A percentile compares a stretch with the other conserved stretches of the same genome.
Evolutionary conservation across 2,888 invertebrate genomes (phyloP).

Genomic region (Diadegma fenestrale): DNA sequence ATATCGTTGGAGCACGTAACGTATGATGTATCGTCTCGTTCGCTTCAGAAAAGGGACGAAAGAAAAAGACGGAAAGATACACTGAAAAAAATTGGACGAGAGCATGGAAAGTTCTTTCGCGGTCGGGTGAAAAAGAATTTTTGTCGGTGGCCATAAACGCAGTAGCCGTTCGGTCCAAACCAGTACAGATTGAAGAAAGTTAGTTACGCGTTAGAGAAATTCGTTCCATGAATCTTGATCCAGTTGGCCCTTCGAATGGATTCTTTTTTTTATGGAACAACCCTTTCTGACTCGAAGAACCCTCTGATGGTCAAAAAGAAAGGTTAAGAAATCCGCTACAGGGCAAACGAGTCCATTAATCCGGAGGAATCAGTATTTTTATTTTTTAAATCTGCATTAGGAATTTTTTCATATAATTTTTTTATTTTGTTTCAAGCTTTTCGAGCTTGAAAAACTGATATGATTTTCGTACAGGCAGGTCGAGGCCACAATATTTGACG

Average conservation of each 20-base stretch:
- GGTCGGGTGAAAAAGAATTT: slow-evolving; percentile 50
- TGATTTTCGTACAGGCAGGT: background rate
- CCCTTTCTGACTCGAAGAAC: slow-evolving; percentile 71
- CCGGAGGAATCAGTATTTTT: background rate
- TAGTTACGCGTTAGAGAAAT: slow-evolving; percentile 80
- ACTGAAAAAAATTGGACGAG: slow-evolving; percentile 1
- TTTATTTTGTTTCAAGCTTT: too few relatives aligned
- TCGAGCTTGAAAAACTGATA: background rate
- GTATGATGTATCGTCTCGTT: slow-evolving; percentile 59
- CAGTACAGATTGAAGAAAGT: slow-evolving; percentile 65
- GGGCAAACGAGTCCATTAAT: background rate
- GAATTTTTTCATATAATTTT: background rate
- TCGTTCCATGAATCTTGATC: slow-evolving; percentile 77
- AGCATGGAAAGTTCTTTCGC: background rate
- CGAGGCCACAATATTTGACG: slow-evolving; percentile 7
- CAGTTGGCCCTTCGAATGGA: slow-evolving; percentile 34
- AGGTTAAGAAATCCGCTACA: slow-evolving; percentile 2
- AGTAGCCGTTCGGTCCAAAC: slow-evolving; percentile 48
- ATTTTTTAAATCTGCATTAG: slow-evolving; percentile 16
- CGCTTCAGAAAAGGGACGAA: background rate
- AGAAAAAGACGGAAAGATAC: background rate
- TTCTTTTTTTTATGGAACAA: slow-evolving; percentile 65
- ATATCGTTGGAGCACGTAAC: slow-evolving; percentile 18
- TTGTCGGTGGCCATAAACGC: slow-evolving; percentile 42
- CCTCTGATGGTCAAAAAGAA: slow-evolving; percentile 31